phyloP scores from a whole-genome alignment of 2,797 vertebrate species.

The Semotilus atromaculatus region DNA sequence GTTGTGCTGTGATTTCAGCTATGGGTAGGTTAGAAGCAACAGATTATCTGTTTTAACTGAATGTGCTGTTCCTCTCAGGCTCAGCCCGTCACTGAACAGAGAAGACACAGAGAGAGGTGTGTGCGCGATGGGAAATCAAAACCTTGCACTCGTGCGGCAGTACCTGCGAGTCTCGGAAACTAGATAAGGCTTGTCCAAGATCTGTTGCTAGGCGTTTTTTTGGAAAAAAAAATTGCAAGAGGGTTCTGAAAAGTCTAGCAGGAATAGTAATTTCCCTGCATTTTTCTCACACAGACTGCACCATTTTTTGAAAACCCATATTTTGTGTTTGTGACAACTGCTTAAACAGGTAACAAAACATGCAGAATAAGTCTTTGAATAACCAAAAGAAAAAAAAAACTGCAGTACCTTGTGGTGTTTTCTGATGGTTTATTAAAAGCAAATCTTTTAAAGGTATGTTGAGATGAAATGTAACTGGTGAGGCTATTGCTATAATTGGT shows the following conservation, averaged over 20 bases:
- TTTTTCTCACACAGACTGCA: not conserved
- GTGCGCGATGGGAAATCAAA: not conserved
- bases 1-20: not conserved
- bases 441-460: conserved; percentile 13
- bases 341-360: not conserved
- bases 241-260: not conserved
- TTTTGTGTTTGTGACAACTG: not conserved
- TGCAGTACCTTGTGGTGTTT: not conserved
- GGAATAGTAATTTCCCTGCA: not conserved
- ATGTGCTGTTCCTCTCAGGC: not conserved
- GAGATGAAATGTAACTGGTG: conserved; percentile 14
- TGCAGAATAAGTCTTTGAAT: not conserved
- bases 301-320: not conserved
- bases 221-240: not conserved
- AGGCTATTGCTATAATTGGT: conserved; percentile 7
- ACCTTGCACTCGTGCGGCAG: not conserved
- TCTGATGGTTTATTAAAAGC: not conserved
- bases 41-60: not conserved
- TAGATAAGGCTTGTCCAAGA: not conserved
- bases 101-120: not conserved
- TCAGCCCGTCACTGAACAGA: not conserved
- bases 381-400: not conserved
- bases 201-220: not conserved
- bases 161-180: not conserved
- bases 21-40: not conserved